Base-by-base conservation (phyloP, 2,113 vertebrate species). In the Apteryx owenii region DNA sequence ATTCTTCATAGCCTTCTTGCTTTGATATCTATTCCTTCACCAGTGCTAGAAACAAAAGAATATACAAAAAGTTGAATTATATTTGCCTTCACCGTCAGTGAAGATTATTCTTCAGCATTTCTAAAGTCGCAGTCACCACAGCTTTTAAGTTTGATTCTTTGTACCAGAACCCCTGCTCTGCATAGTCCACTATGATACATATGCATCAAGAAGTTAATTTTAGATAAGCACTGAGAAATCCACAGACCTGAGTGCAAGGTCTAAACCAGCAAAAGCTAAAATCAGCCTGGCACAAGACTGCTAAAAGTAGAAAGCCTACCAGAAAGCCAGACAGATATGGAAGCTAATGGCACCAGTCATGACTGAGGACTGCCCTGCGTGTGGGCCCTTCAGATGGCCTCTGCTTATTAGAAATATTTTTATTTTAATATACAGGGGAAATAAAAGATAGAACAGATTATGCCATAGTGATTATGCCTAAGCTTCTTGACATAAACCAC, bases 41-140 rank as follows among this genome's bases (percentile, higher is more conserved):
- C 36, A 72, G 65, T 33, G 68, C 83, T 72, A 61, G 80, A 96
- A 95, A 88, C 44, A 51, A 86, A 91, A 85, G 21, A 68, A 72
- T 36, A 25, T 53, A n/a, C 9, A 81, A n/a, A 69, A 87, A 91
- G 6, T 26, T 9, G 31, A 86, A 82, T 28, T 81, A 44, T 13
- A 10, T 68, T 93, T 82, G 36, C 51, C 12, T 78, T 78, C 54
- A 50, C 5, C 0, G 0, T 16, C 56, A 31, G 18, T 22, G 23
- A 70, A 78, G 42, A 62, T 2, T 18, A 42, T 38, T 72, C 60
- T 84, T 90, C 46, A 71, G 68, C 61, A 44, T 85, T 89, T 78
- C 69, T 66, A 3, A 81, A 62, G 60, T 53, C 50, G 10, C 81
- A 61, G 29, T 38, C 26, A 69, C 15, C 8, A 50, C 13, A 61